Conservation (phyloP, 2,797 vertebrate species). For the Sebastes diploproa region DNA sequence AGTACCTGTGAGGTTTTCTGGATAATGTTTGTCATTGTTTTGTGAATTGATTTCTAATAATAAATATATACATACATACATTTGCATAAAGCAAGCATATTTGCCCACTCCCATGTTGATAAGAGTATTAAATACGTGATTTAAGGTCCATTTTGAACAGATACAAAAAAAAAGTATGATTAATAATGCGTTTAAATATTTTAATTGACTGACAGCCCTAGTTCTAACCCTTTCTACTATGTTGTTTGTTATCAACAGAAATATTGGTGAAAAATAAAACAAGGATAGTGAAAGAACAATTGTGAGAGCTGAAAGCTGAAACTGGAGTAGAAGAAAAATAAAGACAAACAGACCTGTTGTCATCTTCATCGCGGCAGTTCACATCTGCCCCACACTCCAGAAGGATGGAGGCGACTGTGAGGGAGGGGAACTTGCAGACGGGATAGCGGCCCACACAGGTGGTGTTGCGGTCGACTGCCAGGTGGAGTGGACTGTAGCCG, state of each 20-base stretch:
- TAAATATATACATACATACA: no score
- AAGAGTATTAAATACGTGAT: no score
- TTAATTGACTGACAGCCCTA: no score
- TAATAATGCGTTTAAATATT: no score
- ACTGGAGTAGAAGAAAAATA: not conserved
- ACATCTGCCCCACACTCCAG: slow-evolving; percentile 96
- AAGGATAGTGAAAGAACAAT: not conserved
- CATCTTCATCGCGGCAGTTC: slow-evolving; percentile 92
- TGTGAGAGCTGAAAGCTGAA: not conserved
- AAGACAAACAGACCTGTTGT: slow-evolving; percentile 84
- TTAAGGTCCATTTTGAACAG: no score
- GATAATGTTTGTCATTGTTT: no score
- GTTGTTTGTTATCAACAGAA: not conserved
- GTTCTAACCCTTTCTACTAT: not conserved
- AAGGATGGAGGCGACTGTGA: slow-evolving; percentile 93
- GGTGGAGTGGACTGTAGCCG: slow-evolving; percentile 95
- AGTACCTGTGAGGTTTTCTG: no score
- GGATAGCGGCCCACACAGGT: slow-evolving; percentile 98
- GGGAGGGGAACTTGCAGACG: slow-evolving; percentile 97
- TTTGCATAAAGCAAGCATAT: no score
- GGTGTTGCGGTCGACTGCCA: slow-evolving; percentile 96
- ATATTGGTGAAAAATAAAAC: not conserved
- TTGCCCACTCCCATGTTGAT: no score
- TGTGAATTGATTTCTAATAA: no score
- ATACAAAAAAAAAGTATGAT: no score